phyloP scores from a whole-genome alignment of 2,113 vertebrate species.

The Malaclemys terrapin region DNA sequence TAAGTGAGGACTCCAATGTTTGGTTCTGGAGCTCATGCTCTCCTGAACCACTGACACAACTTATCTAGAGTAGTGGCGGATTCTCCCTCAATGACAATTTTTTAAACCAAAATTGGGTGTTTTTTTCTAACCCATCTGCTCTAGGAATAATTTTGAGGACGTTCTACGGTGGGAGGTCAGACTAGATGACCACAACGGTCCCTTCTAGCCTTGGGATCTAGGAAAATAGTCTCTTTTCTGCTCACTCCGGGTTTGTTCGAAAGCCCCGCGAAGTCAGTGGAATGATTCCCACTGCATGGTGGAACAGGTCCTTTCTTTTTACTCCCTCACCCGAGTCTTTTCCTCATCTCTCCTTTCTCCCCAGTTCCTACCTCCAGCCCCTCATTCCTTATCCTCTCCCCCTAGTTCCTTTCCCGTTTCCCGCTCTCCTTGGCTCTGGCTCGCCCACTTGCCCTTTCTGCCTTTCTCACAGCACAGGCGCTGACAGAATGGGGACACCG shows the following conservation, averaged over 20 bases:
- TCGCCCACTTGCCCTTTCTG: background rate
- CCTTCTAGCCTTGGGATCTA: background rate
- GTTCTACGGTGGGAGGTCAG: background rate
- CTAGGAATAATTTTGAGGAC: background rate
- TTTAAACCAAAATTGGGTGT: background rate
- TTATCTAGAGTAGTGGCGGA: background rate
- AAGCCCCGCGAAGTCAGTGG: background rate
- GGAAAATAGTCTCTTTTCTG: background rate
- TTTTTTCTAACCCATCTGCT: background rate
- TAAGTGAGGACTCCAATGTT: background rate
- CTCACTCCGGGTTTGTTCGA: background rate
- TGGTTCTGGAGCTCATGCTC: background rate
- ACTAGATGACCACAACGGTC: background rate
- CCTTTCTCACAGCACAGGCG: constrained; percentile 33
- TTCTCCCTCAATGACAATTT: background rate
- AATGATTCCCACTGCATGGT: background rate
- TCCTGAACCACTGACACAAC: background rate
- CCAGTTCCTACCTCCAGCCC: background rate
- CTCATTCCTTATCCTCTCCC: too few species aligned
- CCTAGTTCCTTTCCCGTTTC: background rate
- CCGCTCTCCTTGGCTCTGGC: background rate
- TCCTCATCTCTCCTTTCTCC: background rate
- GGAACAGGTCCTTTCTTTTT: background rate
- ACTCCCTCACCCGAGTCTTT: background rate
- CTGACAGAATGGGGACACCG: constrained; percentile 79